Evolutionary conservation across 2,113 vertebrate genomes (phyloP), one percentile per base, ranked within the genome.

Genomic region (Catharus fuscescens): DNA sequence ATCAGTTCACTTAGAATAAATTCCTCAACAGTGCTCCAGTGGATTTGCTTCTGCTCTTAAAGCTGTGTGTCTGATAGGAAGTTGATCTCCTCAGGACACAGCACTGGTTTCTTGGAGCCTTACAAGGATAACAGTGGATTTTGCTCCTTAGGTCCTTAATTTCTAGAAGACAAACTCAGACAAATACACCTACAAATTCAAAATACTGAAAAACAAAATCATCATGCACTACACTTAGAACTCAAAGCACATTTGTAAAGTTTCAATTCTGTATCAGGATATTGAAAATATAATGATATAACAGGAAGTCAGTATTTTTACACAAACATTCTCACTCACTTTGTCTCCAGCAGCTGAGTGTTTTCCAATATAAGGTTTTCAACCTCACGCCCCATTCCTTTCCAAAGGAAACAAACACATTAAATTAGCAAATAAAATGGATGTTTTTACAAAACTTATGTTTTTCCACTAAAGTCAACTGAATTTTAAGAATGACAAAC

Each of bases 321-420:
- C 28, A 64, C 8, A 54, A 12, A 34, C 40, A 23, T 54, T 60
- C 34, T 85, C 59, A 98, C 98, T 98, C 98, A 99, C 99, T 99
- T 99, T 95, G 99, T 99, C 96, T 99, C 99, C 93, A 99, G 96
- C 50, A 99, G 98, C 94, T 99, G 99, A 36, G 99, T 97, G 94
- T 99, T 99, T 97, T 99, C 99, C 83, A 99, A 98, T 96, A 99
- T 99, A 45, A 99, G 99, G 97, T 99, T 99, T 91, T 99, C 99
- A 12, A 99, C 99, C 95, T 99, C 99, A 85, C 99, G 99, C 72
- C 99, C 99, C 99, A 99, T 99, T 97, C 99, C 99, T 99, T 97
- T 90, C 64, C 97, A 96, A 98, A 94, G 80, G 81, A 96, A 97
- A 95, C 8, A 90, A 64, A 94, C 6, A 76, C 77, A 96, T 12